Percentiles rank a stretch among this genome's conserved stretches.
These are phyloP conservation scores for Zaprionus taronus DNA, from an alignment of 1,140 invertebrate genomes.

Conservation along the genomic window DNA sequence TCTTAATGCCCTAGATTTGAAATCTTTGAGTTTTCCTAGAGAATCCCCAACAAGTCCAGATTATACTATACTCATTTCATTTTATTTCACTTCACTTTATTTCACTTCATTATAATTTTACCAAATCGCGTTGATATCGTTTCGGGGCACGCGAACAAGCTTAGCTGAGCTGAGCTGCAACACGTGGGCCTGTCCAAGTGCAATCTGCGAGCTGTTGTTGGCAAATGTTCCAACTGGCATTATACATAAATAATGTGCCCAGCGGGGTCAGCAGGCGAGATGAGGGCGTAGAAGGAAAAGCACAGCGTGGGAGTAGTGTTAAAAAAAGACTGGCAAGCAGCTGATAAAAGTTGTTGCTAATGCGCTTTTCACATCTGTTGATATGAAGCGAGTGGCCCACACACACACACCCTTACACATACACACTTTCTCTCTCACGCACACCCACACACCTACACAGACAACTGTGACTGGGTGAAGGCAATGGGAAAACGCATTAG, in stretches of 20 bases:
- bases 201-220: constrained; percentile 8
- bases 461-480: background rate
- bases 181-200: constrained; percentile 31
- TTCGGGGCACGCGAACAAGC: constrained; percentile 1
- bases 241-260: constrained; percentile 32
- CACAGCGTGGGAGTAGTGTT: background rate
- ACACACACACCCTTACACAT: background rate
- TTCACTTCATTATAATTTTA: background rate
- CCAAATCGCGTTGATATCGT: constrained; percentile 1
- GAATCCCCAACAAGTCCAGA: background rate
- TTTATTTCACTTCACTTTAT: no score
- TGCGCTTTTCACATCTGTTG: constrained; percentile 59
- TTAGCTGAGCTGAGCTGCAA: constrained; percentile 18
- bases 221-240: constrained; percentile 12
- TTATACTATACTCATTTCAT: background rate
- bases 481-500: constrained; percentile 67
- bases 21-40: no score
- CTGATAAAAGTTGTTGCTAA: constrained; percentile 62
- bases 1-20: no score
- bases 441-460: background rate
- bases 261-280: background rate
- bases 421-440: constrained; percentile 3
- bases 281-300: background rate
- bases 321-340: constrained; percentile 41
- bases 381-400: constrained; percentile 21